Evolutionary conservation across 2,888 invertebrate species (phyloP), one percentile per base, ranked within the genome.

Genomic region (Brachylomia viminalis): DNA sequence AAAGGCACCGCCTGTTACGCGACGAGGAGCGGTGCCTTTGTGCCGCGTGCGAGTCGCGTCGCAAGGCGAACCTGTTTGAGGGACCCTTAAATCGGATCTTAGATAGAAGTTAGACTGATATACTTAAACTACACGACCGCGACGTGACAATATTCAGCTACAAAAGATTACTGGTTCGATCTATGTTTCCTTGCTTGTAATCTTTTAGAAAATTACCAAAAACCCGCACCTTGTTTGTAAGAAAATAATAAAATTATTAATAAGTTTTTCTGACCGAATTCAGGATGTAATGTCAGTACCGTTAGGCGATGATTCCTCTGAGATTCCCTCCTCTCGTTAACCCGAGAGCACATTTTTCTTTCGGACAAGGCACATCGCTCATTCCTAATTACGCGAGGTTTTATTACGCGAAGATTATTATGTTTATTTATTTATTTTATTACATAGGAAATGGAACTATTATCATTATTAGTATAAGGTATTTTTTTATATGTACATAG

Each of bases 301-400:
- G 83, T 88, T 87, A 84, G 52, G 58, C 64, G 65, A 65, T 75
- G 80, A 86, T 86, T 89, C 79, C 66, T 65, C 59, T 30, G 72
- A 76, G 87, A 85, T 83, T 87, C 74, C 76, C 80, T 81, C 54
- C 72, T 72, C 87, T 88, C 86, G 87, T 91, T 88, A 84, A 73
- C 73, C 77, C 83, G 75, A 90, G 84, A 88, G 88, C 86, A 86
- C 89, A 91, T 92, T 92, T 88, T 86, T 91, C 91, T 86, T 77
- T 54, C 73, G 58, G 87, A 84, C 84, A 88, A 90, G 88, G 90
- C 86, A 85, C 89, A 91, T 92, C 88, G 87, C 89, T 90, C 90
- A 90, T 87, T 88, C 86, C 87, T 91, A 91, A 91, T 91, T 90
- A 90, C 87, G 75, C 82, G 76, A 79, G 81, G 82, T 85, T 89